Base-by-base conservation (phyloP, 2,888 invertebrate species). In the Pterostichus niger region DNA sequence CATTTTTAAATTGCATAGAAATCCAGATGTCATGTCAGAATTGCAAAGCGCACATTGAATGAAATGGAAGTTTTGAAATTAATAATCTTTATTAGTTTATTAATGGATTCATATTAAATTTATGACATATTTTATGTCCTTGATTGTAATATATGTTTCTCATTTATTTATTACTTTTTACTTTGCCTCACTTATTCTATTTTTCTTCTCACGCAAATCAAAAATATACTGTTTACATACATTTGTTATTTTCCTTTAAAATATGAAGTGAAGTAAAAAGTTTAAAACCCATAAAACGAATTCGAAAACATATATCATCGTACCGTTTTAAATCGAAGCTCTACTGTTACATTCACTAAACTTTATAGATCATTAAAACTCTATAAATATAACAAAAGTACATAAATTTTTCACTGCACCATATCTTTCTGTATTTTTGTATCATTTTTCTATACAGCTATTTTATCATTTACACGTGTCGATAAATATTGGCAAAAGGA, bases 331-430 rank as follows among this genome's bases (percentile, higher is more conserved):
- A 33, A 64, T 64, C 64, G 64, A 40, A 17, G 64, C n/a, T 71
- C n/a, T 71, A 71, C 40, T 71, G 68, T 44, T 44, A 40, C 44
- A 71, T 44, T 71, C 44, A 40, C 17, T 40, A 15, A 71, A 71
- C 17, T 71, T 71, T 71, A 71, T 71, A 71, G 68, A 44, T 71
- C 44, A 44, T 71, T 71, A 71, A 71, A 71, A n/a, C 68, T 71
- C 68, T 71, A 71, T 71, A 71, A 71, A 71, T 71, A 71, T 71
- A 71, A 71, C 68, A 71, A 44, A 71, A 68, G 68, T 44, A 35
- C 68, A 71, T 71, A 71, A 71, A 71, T 71, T 44, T 71, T 71
- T 71, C 68, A 71, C 44, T 9, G 44, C 68, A 71, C 5, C 68
- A 71, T 71, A 68, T 68, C n/a, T 56, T 56, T 56, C 44, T 40